phyloP scores from a whole-genome alignment of 2,113 vertebrate species.

The Oreochromis niloticus region DNA sequence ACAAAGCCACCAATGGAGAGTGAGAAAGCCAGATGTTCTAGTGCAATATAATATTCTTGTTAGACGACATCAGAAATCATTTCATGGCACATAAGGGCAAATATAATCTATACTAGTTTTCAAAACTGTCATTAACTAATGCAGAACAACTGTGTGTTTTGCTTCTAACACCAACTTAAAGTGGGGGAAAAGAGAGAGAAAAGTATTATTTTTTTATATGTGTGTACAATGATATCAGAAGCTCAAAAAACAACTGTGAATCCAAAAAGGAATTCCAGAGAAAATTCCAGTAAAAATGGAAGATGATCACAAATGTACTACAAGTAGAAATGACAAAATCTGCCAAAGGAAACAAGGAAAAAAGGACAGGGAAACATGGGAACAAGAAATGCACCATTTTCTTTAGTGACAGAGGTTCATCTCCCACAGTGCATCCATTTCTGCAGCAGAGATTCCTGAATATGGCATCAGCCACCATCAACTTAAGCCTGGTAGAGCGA shows the following conservation, averaged over 20 bases:
- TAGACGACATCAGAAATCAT: neutral
- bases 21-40: constrained; percentile 32
- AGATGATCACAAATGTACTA: neutral
- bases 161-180: neutral
- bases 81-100: neutral
- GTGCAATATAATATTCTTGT: neutral
- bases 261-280: neutral
- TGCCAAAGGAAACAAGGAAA: neutral
- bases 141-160: neutral
- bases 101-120: neutral
- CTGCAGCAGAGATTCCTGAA: constrained; percentile 81
- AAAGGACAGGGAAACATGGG: neutral
- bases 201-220: too few relatives aligned
- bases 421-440: constrained; percentile 61
- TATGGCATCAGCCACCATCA: constrained; percentile 83
- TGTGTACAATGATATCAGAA: neutral
- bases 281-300: neutral
- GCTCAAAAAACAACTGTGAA: neutral
- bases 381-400: constrained; percentile 71
- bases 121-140: neutral
- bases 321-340: neutral
- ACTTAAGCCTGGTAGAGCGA: constrained; percentile 79
- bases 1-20: neutral
- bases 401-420: constrained; percentile 79
- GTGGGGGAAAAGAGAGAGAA: neutral